Percentiles rank a stretch among this genome's conserved stretches.
These are phyloP conservation scores for Drosophila lini DNA, from an alignment of 1,140 invertebrate genomes.

Conservation along the genomic window DNA sequence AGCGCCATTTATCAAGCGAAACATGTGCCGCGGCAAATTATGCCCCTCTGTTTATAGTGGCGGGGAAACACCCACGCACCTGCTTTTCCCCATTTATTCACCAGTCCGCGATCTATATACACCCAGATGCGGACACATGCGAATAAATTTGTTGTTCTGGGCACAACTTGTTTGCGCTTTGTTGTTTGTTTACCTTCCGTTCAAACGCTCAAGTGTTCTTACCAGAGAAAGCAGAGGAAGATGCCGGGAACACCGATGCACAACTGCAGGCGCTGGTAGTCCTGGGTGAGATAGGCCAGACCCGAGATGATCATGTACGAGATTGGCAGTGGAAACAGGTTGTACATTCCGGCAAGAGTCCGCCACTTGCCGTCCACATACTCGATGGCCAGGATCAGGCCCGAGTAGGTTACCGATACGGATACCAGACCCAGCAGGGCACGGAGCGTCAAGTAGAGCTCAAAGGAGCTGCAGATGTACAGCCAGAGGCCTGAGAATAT, in stretches of 20 bases:
- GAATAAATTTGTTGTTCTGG: conserved; percentile 1
- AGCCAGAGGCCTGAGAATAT: conserved; percentile 86
- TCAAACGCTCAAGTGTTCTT: conserved; percentile 50
- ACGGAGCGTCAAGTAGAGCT: conserved; percentile 87
- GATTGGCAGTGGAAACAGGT: conserved; percentile 89
- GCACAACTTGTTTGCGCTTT: neutral
- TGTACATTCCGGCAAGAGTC: conserved; percentile 89
- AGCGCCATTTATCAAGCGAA: conserved; percentile 12
- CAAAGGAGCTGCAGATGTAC: conserved; percentile 87
- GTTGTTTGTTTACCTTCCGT: conserved; percentile 46
- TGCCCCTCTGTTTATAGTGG: conserved; percentile 48
- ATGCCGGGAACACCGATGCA: conserved; percentile 89
- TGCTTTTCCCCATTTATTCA: conserved; percentile 53
- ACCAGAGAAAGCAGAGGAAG: conserved; percentile 88
- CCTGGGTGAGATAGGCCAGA: conserved; percentile 88
- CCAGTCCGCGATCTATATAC: conserved; percentile 41
- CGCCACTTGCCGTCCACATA: conserved; percentile 90
- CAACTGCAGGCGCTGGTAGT: conserved; percentile 90
- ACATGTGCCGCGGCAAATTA: conserved; percentile 47
- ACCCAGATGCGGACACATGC: conserved; percentile 9
- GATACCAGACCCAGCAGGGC: conserved; percentile 88
- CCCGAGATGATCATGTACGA: conserved; percentile 90
- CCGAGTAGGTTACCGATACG: conserved; percentile 90
- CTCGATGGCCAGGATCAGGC: conserved; percentile 89
- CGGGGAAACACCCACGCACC: conserved; percentile 59